A percentile compares a stretch with the other conserved stretches of the same genome.
Evolutionary conservation across 2,797 vertebrate species (phyloP).

Genomic region (Lutjanus campechanus): DNA sequence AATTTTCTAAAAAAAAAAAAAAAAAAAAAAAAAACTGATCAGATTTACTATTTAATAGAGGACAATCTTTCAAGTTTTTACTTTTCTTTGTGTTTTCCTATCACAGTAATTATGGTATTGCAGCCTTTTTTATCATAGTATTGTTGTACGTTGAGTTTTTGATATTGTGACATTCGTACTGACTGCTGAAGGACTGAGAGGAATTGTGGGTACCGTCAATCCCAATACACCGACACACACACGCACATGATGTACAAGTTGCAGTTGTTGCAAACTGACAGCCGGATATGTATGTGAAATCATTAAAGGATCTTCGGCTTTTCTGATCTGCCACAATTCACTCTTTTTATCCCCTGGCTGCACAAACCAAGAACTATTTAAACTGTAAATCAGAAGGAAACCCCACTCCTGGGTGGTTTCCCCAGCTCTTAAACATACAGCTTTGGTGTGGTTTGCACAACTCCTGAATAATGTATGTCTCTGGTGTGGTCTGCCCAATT

Average conservation of each 20-base stretch:
- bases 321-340: slow-evolving; percentile 42
- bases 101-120: too few species aligned
- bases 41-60: too few species aligned
- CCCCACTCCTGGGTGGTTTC: slow-evolving; percentile 56
- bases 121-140: too few species aligned
- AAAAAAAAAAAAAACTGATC: too few species aligned
- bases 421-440: slow-evolving; percentile 57
- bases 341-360: slow-evolving; percentile 46
- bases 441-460: slow-evolving; percentile 63
- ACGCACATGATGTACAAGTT: too few species aligned
- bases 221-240: background rate
- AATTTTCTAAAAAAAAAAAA: too few species aligned
- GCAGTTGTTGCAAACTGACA: slow-evolving; percentile 14
- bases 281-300: slow-evolving; percentile 34
- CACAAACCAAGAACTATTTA: slow-evolving; percentile 53
- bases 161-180: too few species aligned
- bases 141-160: too few species aligned
- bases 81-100: too few species aligned
- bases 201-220: background rate
- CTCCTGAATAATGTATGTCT: slow-evolving; percentile 70
- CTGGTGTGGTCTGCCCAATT: slow-evolving; percentile 57
- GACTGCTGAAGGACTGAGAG: too few species aligned
- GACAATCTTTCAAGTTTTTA: too few species aligned
- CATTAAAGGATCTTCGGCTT: slow-evolving; percentile 38
- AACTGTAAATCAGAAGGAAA: slow-evolving; percentile 63